These are phyloP conservation scores for Tragelaphus eurycerus DNA, from an alignment of 2,797 vertebrate species.

Conservation along the genomic window DNA sequence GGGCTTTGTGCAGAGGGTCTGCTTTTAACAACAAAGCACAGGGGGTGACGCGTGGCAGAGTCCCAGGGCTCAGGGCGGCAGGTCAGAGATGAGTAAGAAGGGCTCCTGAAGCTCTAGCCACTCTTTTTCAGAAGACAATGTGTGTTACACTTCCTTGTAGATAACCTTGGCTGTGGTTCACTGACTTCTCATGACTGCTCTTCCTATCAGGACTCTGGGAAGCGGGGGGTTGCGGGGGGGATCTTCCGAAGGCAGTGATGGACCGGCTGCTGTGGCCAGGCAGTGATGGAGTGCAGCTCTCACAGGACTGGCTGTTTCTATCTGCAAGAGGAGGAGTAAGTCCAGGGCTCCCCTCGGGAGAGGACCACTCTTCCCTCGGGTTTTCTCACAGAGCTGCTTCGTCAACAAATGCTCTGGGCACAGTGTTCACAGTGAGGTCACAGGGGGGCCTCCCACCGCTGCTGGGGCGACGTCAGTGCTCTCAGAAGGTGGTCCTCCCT, in stretches of 20 bases:
- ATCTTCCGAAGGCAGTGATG: background rate
- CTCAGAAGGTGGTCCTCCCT: background rate
- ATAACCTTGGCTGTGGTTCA: rapidly evolving
- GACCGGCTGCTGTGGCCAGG: background rate
- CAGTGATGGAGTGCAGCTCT: background rate
- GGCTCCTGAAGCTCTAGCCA: background rate
- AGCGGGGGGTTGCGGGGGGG: background rate
- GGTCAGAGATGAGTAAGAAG: background rate
- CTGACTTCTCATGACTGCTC: background rate
- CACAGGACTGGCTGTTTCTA: background rate
- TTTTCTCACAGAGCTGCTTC: background rate
- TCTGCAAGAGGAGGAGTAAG: background rate
- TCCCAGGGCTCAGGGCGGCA: background rate
- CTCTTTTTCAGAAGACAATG: background rate
- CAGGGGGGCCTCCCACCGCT: background rate
- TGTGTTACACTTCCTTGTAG: too few species aligned
- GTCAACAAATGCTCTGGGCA: background rate
- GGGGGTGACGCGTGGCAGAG: background rate
- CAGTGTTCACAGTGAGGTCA: background rate
- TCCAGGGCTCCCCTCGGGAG: background rate
- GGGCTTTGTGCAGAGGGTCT: background rate
- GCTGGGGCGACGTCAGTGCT: rapidly evolving
- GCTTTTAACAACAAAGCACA: background rate
- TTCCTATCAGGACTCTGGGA: background rate
- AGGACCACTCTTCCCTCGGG: background rate